Base-by-base conservation (phyloP, 2,113 vertebrate genomes). In the Thinocorus orbignyianus region DNA sequence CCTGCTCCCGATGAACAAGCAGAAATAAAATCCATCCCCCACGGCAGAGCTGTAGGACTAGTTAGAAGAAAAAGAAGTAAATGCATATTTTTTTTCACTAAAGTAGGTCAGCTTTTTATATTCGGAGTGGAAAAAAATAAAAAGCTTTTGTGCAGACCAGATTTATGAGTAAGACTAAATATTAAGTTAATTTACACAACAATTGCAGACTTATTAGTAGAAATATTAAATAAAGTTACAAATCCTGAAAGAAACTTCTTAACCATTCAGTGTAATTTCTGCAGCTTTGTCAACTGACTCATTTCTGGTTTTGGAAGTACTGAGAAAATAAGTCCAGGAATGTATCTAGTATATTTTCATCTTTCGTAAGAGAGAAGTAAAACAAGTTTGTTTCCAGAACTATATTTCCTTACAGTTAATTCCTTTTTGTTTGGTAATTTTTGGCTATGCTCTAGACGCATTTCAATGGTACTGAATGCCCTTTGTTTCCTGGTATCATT, bases 11-110 rank as follows among this genome's bases (percentile, higher is more conserved):
- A 92, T 80, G 69, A 95, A 68, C 48, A 92, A 81, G 89, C 72
- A 91, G 89, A 84, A 93, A 79, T 86, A 91, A 95, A 92, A 86
- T 52, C 69, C 86, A 93, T 33, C 39, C 48, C 74, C 42, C 24
- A 39, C 9, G 4, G 76, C 55, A 89, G 51, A 93, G 13, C 82
- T 88, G n/a, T 46, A 62, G 80, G 30, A 77, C 25, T 66, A 58
- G 23, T 51, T 83, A 71, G n/a, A 73, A 46, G 30, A 62, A 72
- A 64, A 70, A 61, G 17, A 30, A 71, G 48, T 10, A 68, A 86
- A 70, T 46, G 6, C 7, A 0, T 73, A 5, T 49, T 73, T 81
- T 84, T 92, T 72, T 92, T 72, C 39, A 19, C 58, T 91, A 5
- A 57, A 65, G 26, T 57, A 65, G 13, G 15, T 57, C 41, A 4